Evolutionary conservation across 1,140 invertebrate species (phyloP).

Genomic region (Brevipalpus yothersi): DNA sequence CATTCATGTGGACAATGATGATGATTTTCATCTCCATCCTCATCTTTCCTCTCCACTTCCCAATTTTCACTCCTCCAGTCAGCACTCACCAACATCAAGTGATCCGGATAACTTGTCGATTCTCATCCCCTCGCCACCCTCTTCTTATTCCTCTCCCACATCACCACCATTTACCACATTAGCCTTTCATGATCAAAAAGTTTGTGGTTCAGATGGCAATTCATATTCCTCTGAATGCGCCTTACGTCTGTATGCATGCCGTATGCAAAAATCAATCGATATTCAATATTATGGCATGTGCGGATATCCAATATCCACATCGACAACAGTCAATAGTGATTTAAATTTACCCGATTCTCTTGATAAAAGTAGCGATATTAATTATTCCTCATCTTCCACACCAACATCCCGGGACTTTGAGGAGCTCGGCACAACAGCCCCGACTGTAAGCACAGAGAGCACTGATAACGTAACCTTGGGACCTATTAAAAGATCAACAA

Average conservation of each 20-base stretch:
- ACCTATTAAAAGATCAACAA: constrained; percentile 13
- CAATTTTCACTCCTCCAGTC: too few relatives aligned
- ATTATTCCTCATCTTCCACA: neutral
- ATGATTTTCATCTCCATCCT: too few relatives aligned
- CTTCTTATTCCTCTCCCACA: too few relatives aligned
- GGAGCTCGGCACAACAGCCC: neutral
- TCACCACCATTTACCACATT: too few relatives aligned
- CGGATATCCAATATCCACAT: constrained; percentile 35
- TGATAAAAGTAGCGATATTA: neutral
- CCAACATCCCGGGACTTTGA: neutral
- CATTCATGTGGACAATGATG: too few relatives aligned
- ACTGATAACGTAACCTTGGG: constrained; percentile 7
- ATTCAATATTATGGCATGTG: constrained; percentile 51
- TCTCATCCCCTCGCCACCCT: too few relatives aligned
- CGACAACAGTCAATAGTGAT: constrained; percentile 7
- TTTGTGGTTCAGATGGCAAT: constrained; percentile 34
- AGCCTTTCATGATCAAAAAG: too few relatives aligned
- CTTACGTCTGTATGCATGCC: constrained; percentile 38
- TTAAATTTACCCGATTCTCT: constrained; percentile 3
- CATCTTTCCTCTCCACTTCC: too few relatives aligned
- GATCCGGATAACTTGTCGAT: too few relatives aligned
- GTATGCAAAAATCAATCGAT: constrained; percentile 34
- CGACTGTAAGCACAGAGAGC: constrained; percentile 10
- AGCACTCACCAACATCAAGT: too few relatives aligned
- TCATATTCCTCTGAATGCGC: constrained; percentile 44